These are phyloP conservation scores for Baryphthengus martii DNA, from an alignment of 2,113 vertebrate species.

Conservation along the genomic window DNA sequence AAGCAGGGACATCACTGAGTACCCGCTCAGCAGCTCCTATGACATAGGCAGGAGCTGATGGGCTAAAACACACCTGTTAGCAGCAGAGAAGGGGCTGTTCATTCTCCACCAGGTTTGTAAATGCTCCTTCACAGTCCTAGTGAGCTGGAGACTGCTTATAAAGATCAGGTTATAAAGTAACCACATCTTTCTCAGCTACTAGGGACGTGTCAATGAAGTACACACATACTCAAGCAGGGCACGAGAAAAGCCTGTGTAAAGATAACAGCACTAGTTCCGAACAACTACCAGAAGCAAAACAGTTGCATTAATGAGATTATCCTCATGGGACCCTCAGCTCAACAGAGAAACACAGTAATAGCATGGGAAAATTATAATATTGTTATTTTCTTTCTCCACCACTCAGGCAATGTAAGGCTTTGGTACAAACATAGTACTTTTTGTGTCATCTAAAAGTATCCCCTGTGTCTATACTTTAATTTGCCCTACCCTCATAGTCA, in stretches of 20 bases:
- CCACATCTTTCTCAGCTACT: background rate
- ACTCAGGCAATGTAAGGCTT: background rate
- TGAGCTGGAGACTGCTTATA: background rate
- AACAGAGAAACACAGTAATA: background rate
- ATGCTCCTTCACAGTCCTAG: background rate
- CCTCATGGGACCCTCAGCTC: background rate
- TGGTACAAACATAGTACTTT: background rate
- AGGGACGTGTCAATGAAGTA: background rate
- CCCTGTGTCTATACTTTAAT: background rate
- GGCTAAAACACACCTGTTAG: background rate
- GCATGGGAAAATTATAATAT: background rate
- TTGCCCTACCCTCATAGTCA: background rate
- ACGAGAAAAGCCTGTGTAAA: background rate
- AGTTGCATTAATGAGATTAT: background rate
- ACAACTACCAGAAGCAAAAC: background rate
- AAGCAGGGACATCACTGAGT: background rate
- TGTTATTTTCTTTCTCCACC: background rate
- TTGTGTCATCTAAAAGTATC: background rate
- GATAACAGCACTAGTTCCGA: background rate
- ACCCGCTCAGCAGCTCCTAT: background rate
- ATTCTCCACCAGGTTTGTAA: background rate
- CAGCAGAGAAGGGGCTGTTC: background rate
- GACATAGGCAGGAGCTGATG: background rate
- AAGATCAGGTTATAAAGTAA: background rate
- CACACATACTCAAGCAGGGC: background rate